These are phyloP conservation scores for Papilio xuthus DNA, from an alignment of 1,140 invertebrate genomes.

Conservation along the genomic window DNA sequence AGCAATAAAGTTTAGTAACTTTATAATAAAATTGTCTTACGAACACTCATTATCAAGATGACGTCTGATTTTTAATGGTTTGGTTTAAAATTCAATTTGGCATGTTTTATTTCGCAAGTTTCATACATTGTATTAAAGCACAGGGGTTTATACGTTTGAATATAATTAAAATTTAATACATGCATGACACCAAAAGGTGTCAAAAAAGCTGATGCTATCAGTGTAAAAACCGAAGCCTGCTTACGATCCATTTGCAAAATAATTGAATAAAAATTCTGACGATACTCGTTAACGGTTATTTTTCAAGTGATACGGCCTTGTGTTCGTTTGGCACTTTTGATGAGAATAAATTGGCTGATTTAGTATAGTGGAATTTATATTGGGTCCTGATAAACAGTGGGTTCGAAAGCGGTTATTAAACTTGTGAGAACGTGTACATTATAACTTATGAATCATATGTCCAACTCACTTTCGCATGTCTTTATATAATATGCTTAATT, in stretches of 20 bases:
- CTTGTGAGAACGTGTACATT: background rate
- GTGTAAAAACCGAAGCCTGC: background rate
- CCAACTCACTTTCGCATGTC: background rate
- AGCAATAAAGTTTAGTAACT: background rate
- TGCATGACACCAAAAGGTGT: background rate
- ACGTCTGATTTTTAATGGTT: background rate
- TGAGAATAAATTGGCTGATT: slow-evolving; percentile 29
- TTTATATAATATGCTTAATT: no score
- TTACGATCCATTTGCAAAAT: background rate
- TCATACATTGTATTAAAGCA: no score
- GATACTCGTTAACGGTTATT: slow-evolving; percentile 8
- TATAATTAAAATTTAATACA: background rate
- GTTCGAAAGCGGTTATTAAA: background rate
- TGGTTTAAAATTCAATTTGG: background rate
- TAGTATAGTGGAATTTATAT: slow-evolving; percentile 31
- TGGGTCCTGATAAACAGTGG: slow-evolving; percentile 10
- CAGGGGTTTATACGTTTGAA: background rate
- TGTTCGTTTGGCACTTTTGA: slow-evolving; percentile 9
- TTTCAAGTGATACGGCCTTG: slow-evolving; percentile 31
- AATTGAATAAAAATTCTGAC: background rate
- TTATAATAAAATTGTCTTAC: background rate
- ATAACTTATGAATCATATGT: background rate
- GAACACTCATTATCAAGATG: background rate
- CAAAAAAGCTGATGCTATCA: background rate
- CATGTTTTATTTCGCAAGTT: background rate